Base-by-base conservation (phyloP, 2,888 invertebrate species). In the Parapristionchus giblindavisi region DNA sequence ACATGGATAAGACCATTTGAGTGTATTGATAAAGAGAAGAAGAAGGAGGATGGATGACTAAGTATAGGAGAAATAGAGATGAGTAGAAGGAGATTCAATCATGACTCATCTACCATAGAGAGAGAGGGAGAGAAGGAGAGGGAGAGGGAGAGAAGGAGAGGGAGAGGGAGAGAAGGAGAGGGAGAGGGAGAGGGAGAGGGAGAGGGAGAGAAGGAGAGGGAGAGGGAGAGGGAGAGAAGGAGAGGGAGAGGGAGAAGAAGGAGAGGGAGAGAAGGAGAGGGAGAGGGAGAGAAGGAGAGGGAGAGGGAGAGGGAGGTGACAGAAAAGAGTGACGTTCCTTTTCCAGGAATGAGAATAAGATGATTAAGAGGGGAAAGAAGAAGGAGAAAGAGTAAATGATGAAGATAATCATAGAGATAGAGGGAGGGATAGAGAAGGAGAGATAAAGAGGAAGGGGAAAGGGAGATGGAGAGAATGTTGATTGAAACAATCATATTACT, bases 101-200 rank as follows among this genome's bases (percentile, higher is more conserved):
- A 54, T 32, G 43, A 61, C 36, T 38, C 36, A 34, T 52, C 34
- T 52, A 34, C 68, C 68, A 51, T 60, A 61, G 34, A 3, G 56
- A 56, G 54, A 73, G 52, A 73, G 61, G 34, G 73, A 73, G 73
- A 27, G 48, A 73, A 54, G 24, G 61, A 73, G 48, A 27, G 51
- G 51, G 48, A n/a, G 58, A 38, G 40, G 24, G n/a, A n/a, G 24
- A 54, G 43, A 43, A 43, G 11, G 8, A 8, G 43, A 65, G 40
- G 11, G 40, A 43, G 40, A 8, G 65, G 43, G 17, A 68, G 68
- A 52, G 32, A 48, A 27, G 32, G 68, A 14, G 68, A 52, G 52
- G 27, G 17, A 43, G 65, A 65, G 36, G 36, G 38, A 43, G 65
- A 43, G 40, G 27, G 65, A 43, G 14, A 65, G 38, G 27, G 36